These are phyloP conservation scores for Tetragonula clypearis DNA, from an alignment of 1,140 invertebrate species.

Conservation along the genomic window DNA sequence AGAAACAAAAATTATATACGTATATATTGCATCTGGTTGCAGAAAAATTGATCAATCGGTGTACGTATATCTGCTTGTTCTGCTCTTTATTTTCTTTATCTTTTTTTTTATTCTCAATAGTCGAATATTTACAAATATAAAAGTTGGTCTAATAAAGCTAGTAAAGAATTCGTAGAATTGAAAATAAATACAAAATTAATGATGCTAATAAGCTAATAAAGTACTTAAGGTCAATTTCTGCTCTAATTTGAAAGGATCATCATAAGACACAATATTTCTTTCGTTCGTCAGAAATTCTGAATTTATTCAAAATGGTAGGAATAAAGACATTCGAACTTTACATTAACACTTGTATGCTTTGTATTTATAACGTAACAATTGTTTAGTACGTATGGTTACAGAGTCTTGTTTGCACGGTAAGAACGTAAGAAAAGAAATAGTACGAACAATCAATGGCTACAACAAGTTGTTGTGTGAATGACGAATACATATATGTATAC, in stretches of 20 bases:
- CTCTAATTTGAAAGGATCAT: not conserved
- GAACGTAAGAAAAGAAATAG: slow-evolving; percentile 3
- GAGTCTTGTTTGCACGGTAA: not conserved
- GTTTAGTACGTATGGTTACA: slow-evolving; percentile 3
- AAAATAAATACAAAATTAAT: not conserved
- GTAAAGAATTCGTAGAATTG: not conserved
- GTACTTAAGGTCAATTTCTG: not conserved
- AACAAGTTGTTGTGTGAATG: not conserved
- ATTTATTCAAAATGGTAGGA: not conserved
- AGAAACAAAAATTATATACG: not conserved
- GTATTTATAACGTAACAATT: slow-evolving; percentile 38
- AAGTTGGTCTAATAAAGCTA: not conserved
- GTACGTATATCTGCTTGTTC: not conserved
- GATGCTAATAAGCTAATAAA: not conserved
- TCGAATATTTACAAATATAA: not conserved
- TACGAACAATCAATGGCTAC: not conserved
- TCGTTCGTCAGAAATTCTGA: not conserved
- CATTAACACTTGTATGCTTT: slow-evolving; percentile 24
- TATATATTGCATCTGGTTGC: not conserved
- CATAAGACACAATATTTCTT: not conserved
- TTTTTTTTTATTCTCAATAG: not conserved
- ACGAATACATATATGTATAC: not conserved
- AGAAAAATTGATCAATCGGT: not conserved
- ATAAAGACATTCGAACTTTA: not conserved
- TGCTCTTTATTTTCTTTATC: not conserved